Base-by-base conservation (phyloP, 2,888 invertebrate species). In the Lymantria monacha region DNA sequence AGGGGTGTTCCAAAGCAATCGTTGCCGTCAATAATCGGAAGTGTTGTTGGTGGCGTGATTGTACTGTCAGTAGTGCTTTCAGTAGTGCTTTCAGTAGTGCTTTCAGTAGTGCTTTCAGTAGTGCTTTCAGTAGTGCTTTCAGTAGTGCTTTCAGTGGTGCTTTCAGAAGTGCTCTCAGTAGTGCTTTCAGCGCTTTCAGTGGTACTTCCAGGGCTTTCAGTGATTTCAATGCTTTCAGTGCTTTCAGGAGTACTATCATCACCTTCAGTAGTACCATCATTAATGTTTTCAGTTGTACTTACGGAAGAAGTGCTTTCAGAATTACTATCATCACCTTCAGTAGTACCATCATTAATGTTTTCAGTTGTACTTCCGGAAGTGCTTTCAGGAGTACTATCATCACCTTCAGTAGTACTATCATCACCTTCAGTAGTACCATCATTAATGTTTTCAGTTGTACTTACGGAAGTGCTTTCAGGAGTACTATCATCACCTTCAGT, bases 1-100 rank as follows among this genome's bases (percentile, higher is more conserved):
- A 74, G 46, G 0, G 73, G 62, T 9, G 55, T 69, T 61, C 73
- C 70, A 40, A 74, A 67, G 31, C 57, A 44, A 3, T 47, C 40
- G 9, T 48, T 40, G 38, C 41, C 9, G 8, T 38, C 44, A 13
- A 7, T 5, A 42, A 40, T 13, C 15, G 49, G 30, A n/a, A 44
- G 33, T n/a, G 49, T 42, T 43, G 57, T 50, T 15, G 57, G 46
- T 31, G 49, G 51, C 1, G 49, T 48, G 7, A 30, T 14, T 14
- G 33, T 48, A 10, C 47, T 22, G 9, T 42, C 33, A 13, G 37
- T 37, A 13, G 49, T 46, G 9, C 37, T 12, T 7, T 41, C 33
- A 22, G 55, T 49, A 45, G 9, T 42, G 30, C n/a, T 42, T 11
- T 42, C 42, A 13, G n/a, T 5, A 14, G 15, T 45, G 7, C 46